Base-by-base conservation (phyloP, 2,888 invertebrate species). In the Hydrotaea cyrtoneurina region DNA sequence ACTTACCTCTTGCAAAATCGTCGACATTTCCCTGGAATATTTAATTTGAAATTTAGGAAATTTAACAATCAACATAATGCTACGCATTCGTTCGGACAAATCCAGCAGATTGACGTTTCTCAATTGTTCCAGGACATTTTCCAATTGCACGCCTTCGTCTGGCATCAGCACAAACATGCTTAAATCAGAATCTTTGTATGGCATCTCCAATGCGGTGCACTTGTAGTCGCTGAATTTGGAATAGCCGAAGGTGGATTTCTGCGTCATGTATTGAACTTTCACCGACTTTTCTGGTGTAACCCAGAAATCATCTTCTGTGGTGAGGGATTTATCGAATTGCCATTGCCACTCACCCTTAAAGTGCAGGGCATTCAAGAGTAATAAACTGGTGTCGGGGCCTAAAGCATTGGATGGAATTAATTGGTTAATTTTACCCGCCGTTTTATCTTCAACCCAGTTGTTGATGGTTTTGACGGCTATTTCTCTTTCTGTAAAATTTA, bases 31-130 rank as follows among this genome's bases (percentile, higher is more conserved):
- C 8, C 96, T 94, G 76, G 94, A 94, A 21, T 95, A 94, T 91
- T 97, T 97, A 69, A 97, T 94, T 92, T 96, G 97, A 91, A 97
- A 97, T 91, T 96, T 97, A 3, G 97, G 97, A 64, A 97, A 90
- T 23, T 93, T 93, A 0, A 97, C 94, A 43, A 88, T 72, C 0
- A 88, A 71, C 0, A 92, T 90, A 23, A 90, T 89, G 74, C 89
- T 88, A 64, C 88, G 88, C 2, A 78, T 86, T 2, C n/a, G 43
- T 2, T 83, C 86, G 0, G 89, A 88, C 83, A 96, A 88, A 15
- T 94, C 94, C 0, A 92, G 89, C 55, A 96, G 89, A 81, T 95
- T 94, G 36, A 94, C 93, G 2, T 89, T 91, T 0, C 94, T 93
- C 31, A 97, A 89, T 88, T 95, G 95, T 36, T 93, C 89, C n/a